A percentile compares a stretch with the other conserved stretches of the same genome.
These are phyloP conservation scores for Nannoperca australis DNA, from an alignment of 2,797 vertebrate genomes.

Conservation along the genomic window DNA sequence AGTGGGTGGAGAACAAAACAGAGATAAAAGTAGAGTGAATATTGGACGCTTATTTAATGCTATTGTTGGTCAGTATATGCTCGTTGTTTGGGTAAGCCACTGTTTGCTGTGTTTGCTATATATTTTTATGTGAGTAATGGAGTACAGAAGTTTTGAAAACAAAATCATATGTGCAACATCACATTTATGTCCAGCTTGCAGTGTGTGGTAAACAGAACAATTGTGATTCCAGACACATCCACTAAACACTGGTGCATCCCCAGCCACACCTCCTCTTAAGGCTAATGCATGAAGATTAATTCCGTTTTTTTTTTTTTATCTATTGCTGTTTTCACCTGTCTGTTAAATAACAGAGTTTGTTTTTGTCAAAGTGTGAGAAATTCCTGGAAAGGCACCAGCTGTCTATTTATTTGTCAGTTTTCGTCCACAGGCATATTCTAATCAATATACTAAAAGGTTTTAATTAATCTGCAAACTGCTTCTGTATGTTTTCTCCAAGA, in stretches of 20 bases:
- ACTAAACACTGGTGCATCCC: conserved; percentile 30
- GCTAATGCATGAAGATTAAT: conserved; percentile 65
- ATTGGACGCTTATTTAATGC: neutral
- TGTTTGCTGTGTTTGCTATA: too few species aligned
- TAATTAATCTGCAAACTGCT: conserved; percentile 81
- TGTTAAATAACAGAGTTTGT: conserved; percentile 64
- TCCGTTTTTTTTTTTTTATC: conserved; percentile 11
- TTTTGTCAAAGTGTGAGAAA: conserved; percentile 64
- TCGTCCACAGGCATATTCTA: conserved; percentile 69
- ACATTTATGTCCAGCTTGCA: conserved; percentile 30
- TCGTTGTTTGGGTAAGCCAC: too few species aligned
- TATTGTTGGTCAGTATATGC: neutral
- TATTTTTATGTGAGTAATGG: neutral
- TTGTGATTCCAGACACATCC: conserved; percentile 59
- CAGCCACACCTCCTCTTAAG: conserved; percentile 37
- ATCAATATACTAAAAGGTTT: conserved; percentile 74
- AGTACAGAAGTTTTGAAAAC: conserved; percentile 34
- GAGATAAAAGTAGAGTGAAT: neutral
- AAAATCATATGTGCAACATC: conserved; percentile 5
- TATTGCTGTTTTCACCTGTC: conserved; percentile 81
- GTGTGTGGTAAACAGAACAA: conserved; percentile 16
- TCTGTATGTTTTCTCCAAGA: conserved; percentile 81
- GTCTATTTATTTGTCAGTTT: conserved; percentile 76
- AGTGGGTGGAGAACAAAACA: neutral
- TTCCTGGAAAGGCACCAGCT: conserved; percentile 64